Evolutionary conservation across 2,113 vertebrate species (phyloP).

Genomic region (Calidris pygmaea): DNA sequence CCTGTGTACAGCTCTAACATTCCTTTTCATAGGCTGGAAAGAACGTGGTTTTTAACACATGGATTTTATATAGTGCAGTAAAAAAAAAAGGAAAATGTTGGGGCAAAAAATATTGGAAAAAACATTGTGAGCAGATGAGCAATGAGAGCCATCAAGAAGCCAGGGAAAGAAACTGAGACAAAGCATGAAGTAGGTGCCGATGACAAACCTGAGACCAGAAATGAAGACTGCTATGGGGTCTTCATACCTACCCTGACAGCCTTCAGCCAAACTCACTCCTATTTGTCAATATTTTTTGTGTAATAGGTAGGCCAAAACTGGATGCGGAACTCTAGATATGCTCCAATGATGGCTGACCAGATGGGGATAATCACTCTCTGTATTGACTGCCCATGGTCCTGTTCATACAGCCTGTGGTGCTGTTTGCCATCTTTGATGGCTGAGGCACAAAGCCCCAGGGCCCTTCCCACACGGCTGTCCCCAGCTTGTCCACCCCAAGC

Average conservation of each 20-base stretch:
- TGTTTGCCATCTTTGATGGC: background rate
- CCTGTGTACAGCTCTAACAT: background rate
- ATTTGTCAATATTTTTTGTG: background rate
- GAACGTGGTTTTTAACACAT: background rate
- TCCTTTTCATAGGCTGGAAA: background rate
- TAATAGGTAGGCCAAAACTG: background rate
- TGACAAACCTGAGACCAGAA: background rate
- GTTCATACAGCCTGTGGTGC: background rate
- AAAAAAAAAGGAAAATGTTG: background rate
- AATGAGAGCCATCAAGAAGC: background rate
- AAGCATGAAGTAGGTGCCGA: background rate
- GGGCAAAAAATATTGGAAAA: background rate
- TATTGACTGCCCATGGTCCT: background rate
- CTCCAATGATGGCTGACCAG: background rate
- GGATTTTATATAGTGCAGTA: background rate
- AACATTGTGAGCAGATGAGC: background rate
- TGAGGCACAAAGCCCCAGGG: background rate
- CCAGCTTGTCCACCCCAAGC: background rate
- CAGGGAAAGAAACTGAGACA: background rate
- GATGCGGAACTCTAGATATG: background rate
- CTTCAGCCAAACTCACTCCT: background rate
- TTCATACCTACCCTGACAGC: background rate
- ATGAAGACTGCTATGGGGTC: background rate
- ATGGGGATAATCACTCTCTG: background rate
- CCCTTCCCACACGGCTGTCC: background rate